Evolutionary conservation across 2,888 invertebrate genomes (phyloP).

Genomic region (Desoria tigrina): DNA sequence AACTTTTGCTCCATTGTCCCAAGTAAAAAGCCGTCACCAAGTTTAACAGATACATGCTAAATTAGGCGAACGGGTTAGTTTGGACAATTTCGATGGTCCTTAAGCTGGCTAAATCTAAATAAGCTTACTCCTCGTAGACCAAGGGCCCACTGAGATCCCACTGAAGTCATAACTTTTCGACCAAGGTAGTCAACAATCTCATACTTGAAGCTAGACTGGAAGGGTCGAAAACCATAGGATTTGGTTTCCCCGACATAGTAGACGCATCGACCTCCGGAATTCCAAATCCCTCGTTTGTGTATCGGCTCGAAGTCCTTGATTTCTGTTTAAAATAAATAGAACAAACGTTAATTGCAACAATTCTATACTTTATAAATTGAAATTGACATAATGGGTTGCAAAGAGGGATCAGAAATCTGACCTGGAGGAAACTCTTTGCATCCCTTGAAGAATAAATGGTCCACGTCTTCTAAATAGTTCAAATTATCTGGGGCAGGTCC

Average conservation of each 20-base stretch:
- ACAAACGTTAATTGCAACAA: not conserved
- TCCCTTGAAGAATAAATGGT: slow-evolving; percentile 33
- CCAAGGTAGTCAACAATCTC: slow-evolving; percentile 41
- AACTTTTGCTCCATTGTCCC: slow-evolving; percentile 37
- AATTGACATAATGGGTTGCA: not conserved
- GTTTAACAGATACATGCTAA: not conserved
- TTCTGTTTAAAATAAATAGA: not conserved
- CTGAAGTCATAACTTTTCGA: slow-evolving; percentile 18
- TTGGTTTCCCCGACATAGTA: slow-evolving; percentile 36
- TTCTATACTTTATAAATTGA: not conserved
- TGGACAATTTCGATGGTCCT: not conserved
- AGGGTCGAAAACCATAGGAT: slow-evolving; percentile 13
- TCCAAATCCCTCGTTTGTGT: slow-evolving; percentile 39
- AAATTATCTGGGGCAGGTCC: slow-evolving; percentile 25
- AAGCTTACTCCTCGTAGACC: slow-evolving; percentile 33
- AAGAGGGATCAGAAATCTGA: slow-evolving; percentile 11
- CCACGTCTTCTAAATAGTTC: slow-evolving; percentile 30
- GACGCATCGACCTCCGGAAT: slow-evolving; percentile 29
- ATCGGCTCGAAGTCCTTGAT: slow-evolving; percentile 18
- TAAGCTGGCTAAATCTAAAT: not conserved
- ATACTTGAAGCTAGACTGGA: slow-evolving; percentile 29
- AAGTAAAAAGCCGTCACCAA: slow-evolving; percentile 24
- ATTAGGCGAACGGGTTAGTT: not conserved
- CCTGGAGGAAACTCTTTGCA: slow-evolving; percentile 41
- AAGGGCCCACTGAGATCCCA: slow-evolving; percentile 31